Evolutionary conservation across 1,140 invertebrate species (phyloP), one percentile per base, ranked within the genome.

Genomic region (Chrysopa pallens): DNA sequence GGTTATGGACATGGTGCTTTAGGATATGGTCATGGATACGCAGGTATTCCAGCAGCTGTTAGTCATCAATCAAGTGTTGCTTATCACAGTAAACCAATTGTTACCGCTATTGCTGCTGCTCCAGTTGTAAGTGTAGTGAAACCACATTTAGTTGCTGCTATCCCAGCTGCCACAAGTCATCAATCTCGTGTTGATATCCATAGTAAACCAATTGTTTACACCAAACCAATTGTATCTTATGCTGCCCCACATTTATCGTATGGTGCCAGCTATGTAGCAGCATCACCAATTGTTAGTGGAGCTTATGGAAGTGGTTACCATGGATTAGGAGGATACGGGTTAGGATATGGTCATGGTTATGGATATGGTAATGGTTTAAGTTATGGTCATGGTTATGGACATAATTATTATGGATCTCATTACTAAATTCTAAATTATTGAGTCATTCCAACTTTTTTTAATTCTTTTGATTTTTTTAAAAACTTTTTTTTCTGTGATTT

Each of bases 51-150:
- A 4, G 31, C n/a, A 33, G 31, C 31, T 4, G 31, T 12, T 6
- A 11, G n/a, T 44, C 63, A 59, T 33, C 53, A 56, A 14, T 63
- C 62, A 39, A 46, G 48, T n/a, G 63, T 63, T 8, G 54, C 60
- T 37, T 43, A 44, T 29, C 37, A 39, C 44, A 38, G 56, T 28
- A 56, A 61, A 37, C 48, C 57, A n/a, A 61, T 63, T 5, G 29
- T 61, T 31, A 54, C 54, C 27, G 62, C 55, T 46, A 51, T 35
- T 13, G 38, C 44, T 11, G 42, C 31, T 11, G 8, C 31, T 33
- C 8, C 31, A 11, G 31, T 33, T 11, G 31, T 12, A 11, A 12
- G 8, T 11, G 8, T 11, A 2, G 40, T 31, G 64, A 52, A 49
- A 53, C 45, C 8, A 28, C 42, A 12, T 12, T 11, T 12, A 8